Conservation (phyloP, 2,113 vertebrate species). For the Lipotes vexillifer region DNA sequence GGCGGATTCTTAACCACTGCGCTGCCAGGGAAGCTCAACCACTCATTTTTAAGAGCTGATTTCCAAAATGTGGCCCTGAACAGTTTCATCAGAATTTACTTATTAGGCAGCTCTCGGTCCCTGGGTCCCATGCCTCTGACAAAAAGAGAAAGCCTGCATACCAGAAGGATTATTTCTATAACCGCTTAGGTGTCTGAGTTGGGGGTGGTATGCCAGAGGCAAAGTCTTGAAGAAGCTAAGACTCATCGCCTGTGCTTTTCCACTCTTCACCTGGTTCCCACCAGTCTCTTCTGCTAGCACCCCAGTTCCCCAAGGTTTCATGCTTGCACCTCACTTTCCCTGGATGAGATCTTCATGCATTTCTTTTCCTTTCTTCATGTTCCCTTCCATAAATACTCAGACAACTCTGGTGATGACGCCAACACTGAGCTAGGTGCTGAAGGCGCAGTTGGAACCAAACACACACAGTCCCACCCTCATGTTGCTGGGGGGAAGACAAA, state of each 20-base stretch:
- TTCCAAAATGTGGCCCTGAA: not conserved
- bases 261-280: not conserved
- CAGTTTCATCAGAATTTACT: not conserved
- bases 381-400: not conserved
- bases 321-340: not conserved
- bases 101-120: not conserved
- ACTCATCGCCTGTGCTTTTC: not conserved
- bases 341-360: not conserved
- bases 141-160: not conserved
- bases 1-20: too few relatives aligned
- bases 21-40: not conserved
- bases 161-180: not conserved
- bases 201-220: not conserved
- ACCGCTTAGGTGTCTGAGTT: not conserved
- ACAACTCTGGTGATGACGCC: not conserved
- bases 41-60: not conserved
- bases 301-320: not conserved
- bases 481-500: not conserved
- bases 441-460: not conserved
- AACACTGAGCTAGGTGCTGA: not conserved
- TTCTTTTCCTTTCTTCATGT: not conserved
- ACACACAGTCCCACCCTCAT: not conserved
- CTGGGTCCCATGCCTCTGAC: not conserved
- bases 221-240: not conserved
- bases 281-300: not conserved